Evolutionary conservation across 2,113 vertebrate genomes (phyloP).

Genomic region (Tragelaphus imberbis): DNA sequence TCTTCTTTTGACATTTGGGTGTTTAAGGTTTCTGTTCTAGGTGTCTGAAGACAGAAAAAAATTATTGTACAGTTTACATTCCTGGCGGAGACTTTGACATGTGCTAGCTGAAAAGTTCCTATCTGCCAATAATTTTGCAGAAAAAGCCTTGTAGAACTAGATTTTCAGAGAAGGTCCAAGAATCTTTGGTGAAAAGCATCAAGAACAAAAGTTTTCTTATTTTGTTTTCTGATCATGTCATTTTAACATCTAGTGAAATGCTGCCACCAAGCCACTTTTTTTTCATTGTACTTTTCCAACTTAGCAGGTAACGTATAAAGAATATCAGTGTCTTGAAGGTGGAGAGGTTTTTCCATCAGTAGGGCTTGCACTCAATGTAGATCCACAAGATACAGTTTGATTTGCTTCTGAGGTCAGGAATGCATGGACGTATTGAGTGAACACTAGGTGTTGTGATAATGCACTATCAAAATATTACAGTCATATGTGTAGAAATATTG

Average conservation of each 20-base stretch:
- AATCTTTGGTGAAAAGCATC: neutral
- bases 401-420: slow-evolving; percentile 23
- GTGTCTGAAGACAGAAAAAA: slow-evolving; percentile 72
- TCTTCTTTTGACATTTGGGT: slow-evolving; percentile 72
- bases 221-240: neutral
- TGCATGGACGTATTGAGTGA: neutral
- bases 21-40: slow-evolving; percentile 72
- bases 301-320: neutral
- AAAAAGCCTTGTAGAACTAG: neutral
- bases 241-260: neutral
- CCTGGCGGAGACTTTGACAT: slow-evolving; percentile 65
- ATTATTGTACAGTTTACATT: slow-evolving; percentile 69
- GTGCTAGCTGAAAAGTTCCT: slow-evolving; percentile 41
- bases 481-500: slow-evolving; percentile 34
- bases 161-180: slow-evolving; percentile 6
- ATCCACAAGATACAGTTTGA: neutral
- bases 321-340: neutral
- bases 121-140: slow-evolving; percentile 46
- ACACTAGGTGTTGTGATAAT: neutral
- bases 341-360: neutral
- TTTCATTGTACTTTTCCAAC: neutral
- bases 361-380: neutral
- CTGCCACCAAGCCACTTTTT: neutral
- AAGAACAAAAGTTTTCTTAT: neutral
- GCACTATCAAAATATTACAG: neutral